phyloP scores from a whole-genome alignment of 2,888 invertebrate species.

The Acanthosoma haemorrhoidale region DNA sequence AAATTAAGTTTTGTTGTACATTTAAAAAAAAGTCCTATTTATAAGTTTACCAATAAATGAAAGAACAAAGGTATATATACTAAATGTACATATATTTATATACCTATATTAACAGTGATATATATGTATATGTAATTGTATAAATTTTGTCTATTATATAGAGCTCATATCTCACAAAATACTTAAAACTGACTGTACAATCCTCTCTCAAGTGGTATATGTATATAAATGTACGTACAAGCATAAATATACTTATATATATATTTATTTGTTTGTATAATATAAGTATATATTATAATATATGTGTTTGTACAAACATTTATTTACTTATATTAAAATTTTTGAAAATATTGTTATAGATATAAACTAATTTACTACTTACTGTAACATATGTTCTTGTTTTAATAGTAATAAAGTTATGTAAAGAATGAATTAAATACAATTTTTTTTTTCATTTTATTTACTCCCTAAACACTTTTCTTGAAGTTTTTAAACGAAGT shows the following conservation, averaged over 20 bases:
- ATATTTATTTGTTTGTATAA: too few relatives aligned
- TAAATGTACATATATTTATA: neutral
- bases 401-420: conserved; percentile 39
- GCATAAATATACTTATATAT: too few relatives aligned
- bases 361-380: conserved; percentile 38
- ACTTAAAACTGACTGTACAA: conserved; percentile 38
- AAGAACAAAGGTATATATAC: neutral
- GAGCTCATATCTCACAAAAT: conserved; percentile 38
- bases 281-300: too few relatives aligned
- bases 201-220: conserved; percentile 36
- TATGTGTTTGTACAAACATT: too few relatives aligned
- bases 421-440: conserved; percentile 22
- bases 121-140: conserved; percentile 30
- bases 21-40: conserved; percentile 19
- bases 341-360: conserved; percentile 39
- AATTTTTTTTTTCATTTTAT: too few relatives aligned
- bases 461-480: too few relatives aligned
- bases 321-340: conserved; percentile 34
- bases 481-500: too few relatives aligned
- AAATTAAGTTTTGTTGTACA: conserved; percentile 21
- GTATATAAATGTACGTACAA: conserved; percentile 42
- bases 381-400: conserved; percentile 39
- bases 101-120: neutral
- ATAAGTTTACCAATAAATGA: neutral
- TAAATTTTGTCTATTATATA: conserved; percentile 30